phyloP scores from a whole-genome alignment of 1,140 invertebrate genomes.

The Tetragonula clypearis region DNA sequence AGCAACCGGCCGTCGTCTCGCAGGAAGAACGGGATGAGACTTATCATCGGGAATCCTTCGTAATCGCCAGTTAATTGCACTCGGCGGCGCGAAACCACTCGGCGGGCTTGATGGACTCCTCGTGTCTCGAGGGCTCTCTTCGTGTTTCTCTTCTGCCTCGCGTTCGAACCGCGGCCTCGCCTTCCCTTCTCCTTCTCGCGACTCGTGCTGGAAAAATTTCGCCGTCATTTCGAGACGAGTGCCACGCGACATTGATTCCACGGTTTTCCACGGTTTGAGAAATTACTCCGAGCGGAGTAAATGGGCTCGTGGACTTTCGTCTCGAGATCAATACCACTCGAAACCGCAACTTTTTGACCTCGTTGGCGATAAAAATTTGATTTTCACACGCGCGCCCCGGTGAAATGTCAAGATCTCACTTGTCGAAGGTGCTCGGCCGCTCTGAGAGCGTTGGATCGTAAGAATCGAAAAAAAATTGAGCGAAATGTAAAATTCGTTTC shows the following conservation, averaged over 20 bases:
- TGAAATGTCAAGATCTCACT: background rate
- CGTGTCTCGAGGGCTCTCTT: background rate
- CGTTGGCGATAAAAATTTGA: background rate
- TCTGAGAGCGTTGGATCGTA: background rate
- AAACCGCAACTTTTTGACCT: background rate
- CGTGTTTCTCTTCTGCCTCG: background rate
- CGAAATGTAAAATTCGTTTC: background rate
- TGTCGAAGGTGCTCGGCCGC: background rate
- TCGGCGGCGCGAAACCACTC: background rate
- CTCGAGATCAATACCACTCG: background rate
- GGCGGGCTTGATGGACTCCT: background rate
- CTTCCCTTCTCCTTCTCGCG: too few species aligned
- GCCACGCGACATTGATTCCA: too few species aligned
- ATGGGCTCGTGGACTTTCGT: background rate
- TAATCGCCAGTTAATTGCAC: slow-evolving; percentile 22
- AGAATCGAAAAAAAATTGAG: background rate
- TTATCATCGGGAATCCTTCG: background rate
- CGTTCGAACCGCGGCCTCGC: too few species aligned
- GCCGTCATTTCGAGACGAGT: too few species aligned
- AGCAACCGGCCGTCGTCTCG: background rate
- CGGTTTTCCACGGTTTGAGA: background rate
- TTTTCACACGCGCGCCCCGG: background rate
- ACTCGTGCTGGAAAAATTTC: too few species aligned
- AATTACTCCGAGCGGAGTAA: background rate
- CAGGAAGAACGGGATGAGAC: too few species aligned